These are phyloP conservation scores for Cyclophora albipunctata DNA, from an alignment of 2,888 invertebrate species.

Conservation along the genomic window DNA sequence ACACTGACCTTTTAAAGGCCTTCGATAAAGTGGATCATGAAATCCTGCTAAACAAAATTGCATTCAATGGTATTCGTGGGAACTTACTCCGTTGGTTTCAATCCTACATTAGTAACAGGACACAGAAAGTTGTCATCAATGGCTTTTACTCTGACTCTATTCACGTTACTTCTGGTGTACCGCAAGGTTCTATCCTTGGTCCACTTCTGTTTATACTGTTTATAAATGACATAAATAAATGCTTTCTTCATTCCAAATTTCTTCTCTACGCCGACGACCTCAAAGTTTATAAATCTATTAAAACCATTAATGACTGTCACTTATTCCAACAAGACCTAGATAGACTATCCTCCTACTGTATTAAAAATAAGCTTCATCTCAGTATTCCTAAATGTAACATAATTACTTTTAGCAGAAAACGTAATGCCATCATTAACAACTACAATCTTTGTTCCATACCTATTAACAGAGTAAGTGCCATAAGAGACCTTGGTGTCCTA, in stretches of 20 bases:
- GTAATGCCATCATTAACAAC: too few species aligned
- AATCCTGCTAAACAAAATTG: constrained; percentile 4
- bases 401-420: too few species aligned
- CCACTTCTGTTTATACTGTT: neutral
- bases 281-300: neutral
- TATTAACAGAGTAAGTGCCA: too few species aligned
- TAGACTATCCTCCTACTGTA: neutral
- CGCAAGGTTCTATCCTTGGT: constrained; percentile 8
- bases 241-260: neutral
- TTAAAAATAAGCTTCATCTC: constrained; percentile 2
- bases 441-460: too few species aligned
- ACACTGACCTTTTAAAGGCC: constrained; percentile 7
- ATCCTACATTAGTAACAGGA: constrained; percentile 7
- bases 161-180: constrained; percentile 4
- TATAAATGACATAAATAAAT: too few species aligned
- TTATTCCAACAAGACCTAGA: too few species aligned
- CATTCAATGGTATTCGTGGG: constrained; percentile 5
- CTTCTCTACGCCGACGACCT: constrained; percentile 8
- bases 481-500: too few species aligned
- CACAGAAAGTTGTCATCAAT: constrained; percentile 5
- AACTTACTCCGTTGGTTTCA: constrained; percentile 5
- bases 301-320: too few species aligned
- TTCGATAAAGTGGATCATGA: constrained; percentile 9
- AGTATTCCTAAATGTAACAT: constrained; percentile 4
- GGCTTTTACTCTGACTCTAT: constrained; percentile 2